Evolutionary conservation across 2,797 vertebrate species (phyloP).

Genomic region (Sphenodon punctatus): DNA sequence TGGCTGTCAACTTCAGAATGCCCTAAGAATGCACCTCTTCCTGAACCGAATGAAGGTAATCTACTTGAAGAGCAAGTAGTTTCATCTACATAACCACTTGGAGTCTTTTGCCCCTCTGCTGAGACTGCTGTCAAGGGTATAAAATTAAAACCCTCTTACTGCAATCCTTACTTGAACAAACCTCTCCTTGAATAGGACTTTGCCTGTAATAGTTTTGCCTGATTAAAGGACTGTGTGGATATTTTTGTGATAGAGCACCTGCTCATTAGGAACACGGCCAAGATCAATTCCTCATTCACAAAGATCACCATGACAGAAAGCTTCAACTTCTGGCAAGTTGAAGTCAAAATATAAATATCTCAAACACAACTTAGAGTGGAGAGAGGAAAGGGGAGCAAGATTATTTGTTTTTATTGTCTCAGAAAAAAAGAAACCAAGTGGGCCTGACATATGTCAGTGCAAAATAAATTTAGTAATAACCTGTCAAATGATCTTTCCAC

Average conservation of each 20-base stretch:
- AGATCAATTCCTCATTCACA: not conserved
- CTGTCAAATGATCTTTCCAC: not conserved
- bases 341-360: not conserved
- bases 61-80: no score
- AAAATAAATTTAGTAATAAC: conserved; percentile 23
- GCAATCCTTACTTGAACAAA: no score
- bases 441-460: not conserved
- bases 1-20: no score
- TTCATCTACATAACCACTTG: no score
- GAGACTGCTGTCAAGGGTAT: no score
- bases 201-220: no score
- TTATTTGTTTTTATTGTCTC: not conserved
- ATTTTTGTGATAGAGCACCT: not conserved
- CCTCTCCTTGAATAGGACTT: no score
- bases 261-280: not conserved
- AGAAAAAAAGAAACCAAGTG: not conserved
- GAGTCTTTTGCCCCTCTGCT: no score
- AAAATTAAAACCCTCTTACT: no score
- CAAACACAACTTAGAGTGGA: not conserved
- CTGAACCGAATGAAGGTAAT: no score
- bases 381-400: rapidly evolving
- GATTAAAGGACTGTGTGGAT: no score
- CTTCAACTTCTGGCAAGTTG: not conserved
- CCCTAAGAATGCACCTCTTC: no score
- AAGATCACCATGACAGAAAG: not conserved